These are phyloP conservation scores for Cotesia chilonis DNA, from an alignment of 1,140 invertebrate species.

Conservation along the genomic window DNA sequence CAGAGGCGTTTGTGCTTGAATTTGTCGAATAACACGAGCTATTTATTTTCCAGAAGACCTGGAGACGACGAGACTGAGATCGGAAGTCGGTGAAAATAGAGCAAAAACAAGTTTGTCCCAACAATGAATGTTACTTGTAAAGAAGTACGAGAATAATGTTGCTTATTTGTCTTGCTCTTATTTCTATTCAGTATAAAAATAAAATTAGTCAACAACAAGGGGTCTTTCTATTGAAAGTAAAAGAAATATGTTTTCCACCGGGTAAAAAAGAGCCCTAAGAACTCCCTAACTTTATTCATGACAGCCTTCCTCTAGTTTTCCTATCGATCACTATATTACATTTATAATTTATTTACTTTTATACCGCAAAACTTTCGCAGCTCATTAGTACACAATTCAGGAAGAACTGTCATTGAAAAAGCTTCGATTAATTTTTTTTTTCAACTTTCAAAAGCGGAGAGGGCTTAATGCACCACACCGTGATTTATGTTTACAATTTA, in stretches of 20 bases:
- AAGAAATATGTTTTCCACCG: no score
- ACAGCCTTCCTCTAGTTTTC: no score
- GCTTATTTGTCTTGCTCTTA: conserved; percentile 16
- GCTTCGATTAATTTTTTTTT: conserved; percentile 16
- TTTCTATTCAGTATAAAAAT: not conserved
- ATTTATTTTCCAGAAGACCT: conserved; percentile 42
- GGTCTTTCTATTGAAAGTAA: no score
- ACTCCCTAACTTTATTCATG: no score
- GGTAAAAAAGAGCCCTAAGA: not conserved
- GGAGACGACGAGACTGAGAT: conserved; percentile 8
- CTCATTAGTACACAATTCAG: not conserved
- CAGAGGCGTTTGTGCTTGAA: conserved; percentile 35
- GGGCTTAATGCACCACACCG: not conserved
- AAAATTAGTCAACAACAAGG: no score
- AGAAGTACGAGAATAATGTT: conserved; percentile 7
- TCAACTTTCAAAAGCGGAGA: not conserved
- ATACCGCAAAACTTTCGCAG: no score
- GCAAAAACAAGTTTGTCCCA: not conserved
- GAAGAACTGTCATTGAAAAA: conserved; percentile 5
- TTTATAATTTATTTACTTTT: no score
- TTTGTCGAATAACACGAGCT: conserved; percentile 45
- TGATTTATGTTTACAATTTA: no score
- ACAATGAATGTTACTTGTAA: not conserved
- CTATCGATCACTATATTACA: no score
- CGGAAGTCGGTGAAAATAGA: conserved; percentile 3